phyloP scores from a whole-genome alignment of 2,797 vertebrate genomes.

The Apogon talboti region DNA sequence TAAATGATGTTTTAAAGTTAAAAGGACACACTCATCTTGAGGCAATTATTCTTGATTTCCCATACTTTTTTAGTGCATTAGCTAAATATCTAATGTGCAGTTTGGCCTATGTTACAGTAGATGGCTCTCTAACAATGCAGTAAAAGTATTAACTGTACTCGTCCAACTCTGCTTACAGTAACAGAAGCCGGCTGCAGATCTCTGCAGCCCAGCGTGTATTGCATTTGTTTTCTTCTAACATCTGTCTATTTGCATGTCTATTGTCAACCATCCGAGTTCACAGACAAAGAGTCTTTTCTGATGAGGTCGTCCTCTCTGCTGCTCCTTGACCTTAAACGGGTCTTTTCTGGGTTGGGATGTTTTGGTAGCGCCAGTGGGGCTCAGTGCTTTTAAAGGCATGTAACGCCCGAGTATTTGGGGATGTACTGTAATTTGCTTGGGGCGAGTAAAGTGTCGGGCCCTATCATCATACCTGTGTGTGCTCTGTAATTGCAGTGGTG shows the following conservation, averaged over 20 bases:
- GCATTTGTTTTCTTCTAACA: slow-evolving; percentile 13
- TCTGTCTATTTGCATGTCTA: slow-evolving; percentile 8
- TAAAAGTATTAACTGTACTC: slow-evolving; percentile 10
- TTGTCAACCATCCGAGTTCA: not conserved
- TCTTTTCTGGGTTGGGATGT: slow-evolving; percentile 39
- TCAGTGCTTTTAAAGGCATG: slow-evolving; percentile 55
- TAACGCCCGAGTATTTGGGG: slow-evolving; percentile 49
- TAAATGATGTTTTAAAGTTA: not conserved
- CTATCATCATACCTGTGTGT: slow-evolving; percentile 77
- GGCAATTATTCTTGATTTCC: not conserved
- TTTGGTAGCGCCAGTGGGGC: slow-evolving; percentile 39
- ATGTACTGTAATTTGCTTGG: slow-evolving; percentile 78
- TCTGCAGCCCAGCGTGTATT: not conserved
- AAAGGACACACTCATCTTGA: not conserved
- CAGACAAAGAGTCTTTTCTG: not conserved
- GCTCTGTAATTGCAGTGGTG: slow-evolving; percentile 78
- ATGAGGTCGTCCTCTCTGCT: not conserved
- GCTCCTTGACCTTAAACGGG: slow-evolving; percentile 10
- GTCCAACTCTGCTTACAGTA: not conserved
- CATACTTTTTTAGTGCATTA: not conserved
- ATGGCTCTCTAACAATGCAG: slow-evolving; percentile 67
- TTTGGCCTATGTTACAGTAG: slow-evolving; percentile 62
- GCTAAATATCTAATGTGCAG: slow-evolving; percentile 22
- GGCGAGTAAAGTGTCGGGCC: slow-evolving; percentile 56
- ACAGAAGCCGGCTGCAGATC: slow-evolving; percentile 13